These are phyloP conservation scores for Sardinella longiceps DNA, from an alignment of 2,797 vertebrate species.

Conservation along the genomic window DNA sequence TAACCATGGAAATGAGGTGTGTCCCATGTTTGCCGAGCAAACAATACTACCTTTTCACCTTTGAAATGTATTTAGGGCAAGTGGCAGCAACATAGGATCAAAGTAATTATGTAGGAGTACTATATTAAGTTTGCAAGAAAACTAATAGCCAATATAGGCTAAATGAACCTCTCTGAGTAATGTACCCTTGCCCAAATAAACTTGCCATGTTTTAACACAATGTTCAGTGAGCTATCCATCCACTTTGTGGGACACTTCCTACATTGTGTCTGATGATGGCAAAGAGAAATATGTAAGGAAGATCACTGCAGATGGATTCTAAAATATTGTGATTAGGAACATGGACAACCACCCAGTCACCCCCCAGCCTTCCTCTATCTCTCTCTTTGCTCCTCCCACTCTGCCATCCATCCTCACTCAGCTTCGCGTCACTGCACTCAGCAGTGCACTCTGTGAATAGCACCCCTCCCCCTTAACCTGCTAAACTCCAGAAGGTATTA, in stretches of 20 bases:
- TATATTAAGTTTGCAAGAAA: too few relatives aligned
- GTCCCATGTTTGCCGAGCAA: slow-evolving; percentile 92
- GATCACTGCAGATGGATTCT: too few relatives aligned
- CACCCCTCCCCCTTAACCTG: slow-evolving; percentile 49
- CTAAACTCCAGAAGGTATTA: slow-evolving; percentile 72
- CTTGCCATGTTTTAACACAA: too few relatives aligned
- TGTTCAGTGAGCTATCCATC: too few relatives aligned
- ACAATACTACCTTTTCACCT: slow-evolving; percentile 91
- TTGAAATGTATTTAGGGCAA: slow-evolving; percentile 70
- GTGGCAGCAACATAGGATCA: neutral
- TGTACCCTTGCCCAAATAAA: too few relatives aligned
- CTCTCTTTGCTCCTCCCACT: slow-evolving; percentile 49
- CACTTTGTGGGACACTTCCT: too few relatives aligned
- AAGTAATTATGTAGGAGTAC: neutral
- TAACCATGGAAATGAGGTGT: slow-evolving; percentile 87
- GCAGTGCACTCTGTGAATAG: slow-evolving; percentile 59
- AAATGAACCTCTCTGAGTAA: too few relatives aligned
- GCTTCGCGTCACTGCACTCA: slow-evolving; percentile 34
- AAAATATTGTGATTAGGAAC: too few relatives aligned
- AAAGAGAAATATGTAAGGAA: too few relatives aligned
- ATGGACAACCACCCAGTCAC: too few relatives aligned
- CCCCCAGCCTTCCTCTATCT: slow-evolving; percentile 18
- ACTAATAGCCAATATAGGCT: too few relatives aligned
- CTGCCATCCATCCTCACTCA: slow-evolving; percentile 46
- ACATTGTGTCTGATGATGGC: too few relatives aligned